Base-by-base conservation (phyloP, 1,140 invertebrate species). In the Listronotus oregonensis region DNA sequence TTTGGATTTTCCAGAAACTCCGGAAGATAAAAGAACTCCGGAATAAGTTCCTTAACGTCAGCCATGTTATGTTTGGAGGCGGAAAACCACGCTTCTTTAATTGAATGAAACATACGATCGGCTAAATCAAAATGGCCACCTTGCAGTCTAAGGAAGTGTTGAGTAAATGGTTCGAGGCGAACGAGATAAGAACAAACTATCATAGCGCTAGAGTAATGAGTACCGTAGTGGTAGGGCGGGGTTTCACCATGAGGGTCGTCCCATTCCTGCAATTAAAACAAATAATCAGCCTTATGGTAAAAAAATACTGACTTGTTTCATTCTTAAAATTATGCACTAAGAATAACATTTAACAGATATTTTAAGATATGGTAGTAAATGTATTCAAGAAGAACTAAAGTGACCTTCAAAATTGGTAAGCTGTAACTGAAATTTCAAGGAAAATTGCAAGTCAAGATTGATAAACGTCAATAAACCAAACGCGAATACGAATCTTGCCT, bases 131-230 rank as follows among this genome's bases (percentile, higher is more conserved):
- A 99, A 83, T 99, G 97, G 11, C 97, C 97, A 59, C 97, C 98
- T 86, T 98, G 87, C 34, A 99, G 80, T 68, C 95, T 87, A 6
- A 99, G 85, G 82, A 99, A 99, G 75, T 98, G 96, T 80, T 99
- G 96, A 0, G 97, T 98, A 74, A 99, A 99, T 0, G 97, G 97
- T 81, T 99, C 97, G 88, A 98, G 91, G 60, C 97, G 85, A 15
- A 99, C 95, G 27, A 99, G 84, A 83, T 99, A 99, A 0, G 96
- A 99, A 70, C 97, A 97, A 1, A 99, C 97, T 73, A 99, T 99
- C 97, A 99, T 99, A 0, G 97, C 97, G 9, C 96, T 98, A 1
- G 95, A 97, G 79, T 99, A 99, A 80, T 99, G 97, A 1, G 97
- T 99, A 56, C 97, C 97, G 78, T 98, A 99, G 80, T 98, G 96